These are phyloP conservation scores for Petrolisthes cinctipes DNA, from an alignment of 2,888 invertebrate genomes.

Conservation along the genomic window DNA sequence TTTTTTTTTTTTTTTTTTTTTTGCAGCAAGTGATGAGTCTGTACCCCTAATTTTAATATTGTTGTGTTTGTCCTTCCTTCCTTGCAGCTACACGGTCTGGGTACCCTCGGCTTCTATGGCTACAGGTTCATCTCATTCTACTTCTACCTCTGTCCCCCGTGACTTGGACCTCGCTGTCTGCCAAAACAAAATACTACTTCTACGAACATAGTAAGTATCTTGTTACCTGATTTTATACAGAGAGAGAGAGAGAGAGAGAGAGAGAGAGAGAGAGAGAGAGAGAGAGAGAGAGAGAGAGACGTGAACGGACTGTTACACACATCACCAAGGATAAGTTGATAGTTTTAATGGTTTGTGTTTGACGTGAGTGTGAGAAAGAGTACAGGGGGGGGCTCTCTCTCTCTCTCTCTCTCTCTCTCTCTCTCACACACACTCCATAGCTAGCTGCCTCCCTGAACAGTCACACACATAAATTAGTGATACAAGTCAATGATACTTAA, in stretches of 20 bases:
- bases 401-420: slow-evolving; percentile 1
- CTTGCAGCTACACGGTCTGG: slow-evolving; percentile 39
- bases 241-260: neutral
- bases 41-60: neutral
- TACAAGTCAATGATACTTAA: too few species aligned
- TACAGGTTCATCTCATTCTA: slow-evolving; percentile 35
- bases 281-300: neutral
- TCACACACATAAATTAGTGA: too few species aligned
- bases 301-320: neutral
- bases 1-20: neutral
- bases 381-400: neutral
- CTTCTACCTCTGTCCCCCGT: slow-evolving; percentile 44
- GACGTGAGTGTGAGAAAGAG: too few species aligned
- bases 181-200: slow-evolving; percentile 29
- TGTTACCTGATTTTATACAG: neutral
- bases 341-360: too few species aligned
- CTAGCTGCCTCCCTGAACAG: too few species aligned
- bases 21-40: neutral
- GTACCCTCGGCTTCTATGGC: slow-evolving; percentile 41
- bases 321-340: neutral
- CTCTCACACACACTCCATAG: too few species aligned
- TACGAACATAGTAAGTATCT: slow-evolving; percentile 49
- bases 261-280: slow-evolving; percentile 1
- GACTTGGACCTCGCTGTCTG: slow-evolving; percentile 29
- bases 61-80: neutral